Evolutionary conservation across 1,140 invertebrate species (phyloP), one percentile per base, ranked within the genome.

Genomic region (Pseudachorutes palmiensis): DNA sequence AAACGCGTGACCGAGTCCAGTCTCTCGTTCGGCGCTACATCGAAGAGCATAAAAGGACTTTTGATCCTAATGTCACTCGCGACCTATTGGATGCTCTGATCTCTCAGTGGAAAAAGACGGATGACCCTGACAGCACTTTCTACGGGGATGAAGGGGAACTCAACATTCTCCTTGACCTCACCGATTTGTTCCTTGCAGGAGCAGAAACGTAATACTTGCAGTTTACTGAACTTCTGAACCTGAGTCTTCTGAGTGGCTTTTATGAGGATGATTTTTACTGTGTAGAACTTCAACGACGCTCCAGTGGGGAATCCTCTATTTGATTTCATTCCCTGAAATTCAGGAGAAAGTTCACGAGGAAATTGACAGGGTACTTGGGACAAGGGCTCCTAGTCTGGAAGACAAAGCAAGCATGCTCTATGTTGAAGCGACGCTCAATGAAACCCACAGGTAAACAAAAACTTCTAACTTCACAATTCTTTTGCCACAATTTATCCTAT

Each of bases 51-150:
- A 81, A 83, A 57, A 72, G 75, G 33, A 80, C 76, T 1, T 82
- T 84, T 55, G 74, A 79, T 22, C 61, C 81, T 30, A 76, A 78
- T 30, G 78, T 77, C 32, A 81, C 81, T 31, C 77, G 81, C 22
- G 89, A 92, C 75, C 83, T 92, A 30, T 89, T 93, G 55, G 89
- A 90, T 74, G 82, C 85, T 33, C 92, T 87, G 75, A 79, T 93
- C 2, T 83, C 45, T 84, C 90, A 80, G 87, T 90, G 81, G 76
- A 83, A 41, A 66, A 78, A 30, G 74, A 68, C 68, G 0, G 55
- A 55, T 28, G 68, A 74, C 36, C 70, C 72, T 41, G 36, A 68
- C 2, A 72, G 67, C 1, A 71, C 65, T 60, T 74, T 74, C 48
- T 71, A 71, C 49, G 68, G 66, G 28, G 64, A 67, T 26, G 72